Conservation (phyloP, 2,888 invertebrate genomes). For the Congeria kusceri region DNA sequence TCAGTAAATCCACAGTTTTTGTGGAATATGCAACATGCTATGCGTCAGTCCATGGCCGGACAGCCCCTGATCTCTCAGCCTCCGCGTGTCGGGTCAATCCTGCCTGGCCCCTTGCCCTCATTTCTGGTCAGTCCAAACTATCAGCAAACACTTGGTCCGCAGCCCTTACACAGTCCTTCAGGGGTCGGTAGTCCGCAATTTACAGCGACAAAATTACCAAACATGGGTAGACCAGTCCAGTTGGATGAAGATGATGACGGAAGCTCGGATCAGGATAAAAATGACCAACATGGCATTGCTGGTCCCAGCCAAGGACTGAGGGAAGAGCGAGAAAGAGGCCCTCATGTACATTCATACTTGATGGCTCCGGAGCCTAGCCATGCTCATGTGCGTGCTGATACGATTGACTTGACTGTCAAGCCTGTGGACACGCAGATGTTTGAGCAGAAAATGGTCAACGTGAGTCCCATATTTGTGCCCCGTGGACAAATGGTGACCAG, state of each 20-base stretch:
- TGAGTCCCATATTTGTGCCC: conserved; percentile 45
- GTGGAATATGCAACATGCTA: too few relatives aligned
- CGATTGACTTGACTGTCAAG: conserved; percentile 35
- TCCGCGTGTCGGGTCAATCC: neutral
- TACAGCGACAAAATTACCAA: neutral
- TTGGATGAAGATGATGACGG: neutral
- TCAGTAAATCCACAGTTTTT: neutral
- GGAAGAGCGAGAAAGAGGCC: too few relatives aligned
- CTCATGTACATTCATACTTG: too few relatives aligned
- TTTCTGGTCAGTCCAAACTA: neutral
- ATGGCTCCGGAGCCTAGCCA: neutral
- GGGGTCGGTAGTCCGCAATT: neutral
- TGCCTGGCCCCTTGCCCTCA: neutral
- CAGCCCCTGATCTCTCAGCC: neutral
- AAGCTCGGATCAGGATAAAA: neutral
- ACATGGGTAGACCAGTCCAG: neutral
- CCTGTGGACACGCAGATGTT: conserved; percentile 60
- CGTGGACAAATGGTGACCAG: conserved; percentile 26
- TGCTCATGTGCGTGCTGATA: neutral
- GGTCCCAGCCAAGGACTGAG: neutral
- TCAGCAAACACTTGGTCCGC: neutral
- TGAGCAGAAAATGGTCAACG: conserved; percentile 61
- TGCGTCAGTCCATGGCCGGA: neutral
- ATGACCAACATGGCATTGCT: neutral
- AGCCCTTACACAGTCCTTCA: neutral